Evolutionary conservation across 2,888 invertebrate species (phyloP).

Genomic region (Dioctria rufipes): DNA sequence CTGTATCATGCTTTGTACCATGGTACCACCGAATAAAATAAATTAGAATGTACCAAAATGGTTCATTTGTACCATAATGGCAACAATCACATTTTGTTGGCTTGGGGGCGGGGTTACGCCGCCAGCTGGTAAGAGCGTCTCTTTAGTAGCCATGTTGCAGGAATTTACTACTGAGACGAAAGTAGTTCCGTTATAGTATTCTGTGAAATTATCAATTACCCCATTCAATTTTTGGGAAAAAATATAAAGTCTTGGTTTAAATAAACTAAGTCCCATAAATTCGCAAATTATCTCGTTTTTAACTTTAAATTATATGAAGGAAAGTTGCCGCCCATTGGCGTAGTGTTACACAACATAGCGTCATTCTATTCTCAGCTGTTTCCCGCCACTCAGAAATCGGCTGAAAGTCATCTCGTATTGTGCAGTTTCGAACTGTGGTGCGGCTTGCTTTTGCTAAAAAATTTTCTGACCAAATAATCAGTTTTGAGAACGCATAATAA

Average conservation of each 20-base stretch:
- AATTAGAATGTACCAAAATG: too few species aligned
- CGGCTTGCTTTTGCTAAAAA: conserved; percentile 48
- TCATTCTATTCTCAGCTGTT: conserved; percentile 77
- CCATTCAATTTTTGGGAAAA: not conserved
- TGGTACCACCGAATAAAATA: too few species aligned
- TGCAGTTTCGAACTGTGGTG: conserved; percentile 67
- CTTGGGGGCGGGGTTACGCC: conserved; percentile 72
- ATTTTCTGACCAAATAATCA: conserved; percentile 39
- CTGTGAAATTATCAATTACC: conserved; percentile 28
- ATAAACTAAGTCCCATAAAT: not conserved
- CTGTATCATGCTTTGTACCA: too few species aligned
- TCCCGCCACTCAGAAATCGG: conserved; percentile 79
- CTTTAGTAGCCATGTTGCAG: conserved; percentile 60
- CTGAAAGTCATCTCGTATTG: conserved; percentile 74
- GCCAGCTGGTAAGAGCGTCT: conserved; percentile 76
- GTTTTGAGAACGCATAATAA: conserved; percentile 13
- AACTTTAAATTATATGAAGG: conserved; percentile 20
- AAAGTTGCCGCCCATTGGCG: conserved; percentile 64
- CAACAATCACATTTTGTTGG: conserved; percentile 1
- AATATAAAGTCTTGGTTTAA: not conserved
- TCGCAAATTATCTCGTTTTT: conserved; percentile 15
- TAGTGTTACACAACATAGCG: conserved; percentile 71
- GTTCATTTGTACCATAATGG: too few species aligned
- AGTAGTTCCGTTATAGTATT: conserved; percentile 56
- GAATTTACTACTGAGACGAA: conserved; percentile 60